Base-by-base conservation (phyloP, 2,113 vertebrate genomes). In the Tiliqua scincoides region DNA sequence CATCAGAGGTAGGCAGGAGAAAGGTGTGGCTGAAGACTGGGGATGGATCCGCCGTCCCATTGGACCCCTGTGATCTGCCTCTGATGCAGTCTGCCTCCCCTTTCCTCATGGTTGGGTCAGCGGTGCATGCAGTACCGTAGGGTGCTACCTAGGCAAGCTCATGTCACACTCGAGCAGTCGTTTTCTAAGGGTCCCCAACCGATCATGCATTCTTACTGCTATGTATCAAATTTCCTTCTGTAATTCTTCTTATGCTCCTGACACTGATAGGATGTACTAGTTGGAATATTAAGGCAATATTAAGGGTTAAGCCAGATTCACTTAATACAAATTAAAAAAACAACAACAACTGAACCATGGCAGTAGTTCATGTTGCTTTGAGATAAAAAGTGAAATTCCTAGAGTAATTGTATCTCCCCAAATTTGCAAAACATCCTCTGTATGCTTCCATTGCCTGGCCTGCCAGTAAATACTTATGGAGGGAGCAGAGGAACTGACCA, bases 231-330 rank as follows among this genome's bases (percentile, higher is more conserved):
- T n/a, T 32, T 18, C 35, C 23, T 3, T 67, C 35, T 61, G 20
- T 21, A 35, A 32, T 6, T 35, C 6, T 35, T 21, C 4, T 35
- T 59, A 35, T 27, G 14, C 3, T 59, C 32, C 52, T 83, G 37
- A 82, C 82, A 85, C 88, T 92, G 87, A 83, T 84, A 89, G 73
- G 65, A 74, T 0, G 0, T 88, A 90, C 94, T 91, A 92, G 77
- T 89, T 78, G 78, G 79, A 85, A 89, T 91, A 80, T 70, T 73
- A 88, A 92, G 76, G 84, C 85, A 82, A 30, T 88, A 85, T 54
- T 8, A 12, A 54, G 52, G 52, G 72, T 25, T 52, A 72, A 59
- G 21, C 70, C 67, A 30, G 15, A 30, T 40, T 32, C 3, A 48
- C 72, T 43, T 40, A 10, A 27, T 48, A 43, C 40, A 48, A 74